A percentile compares a stretch with the other conserved stretches of the same genome.
These are phyloP conservation scores for Sandelia bainsii DNA, from an alignment of 2,797 vertebrate species.

Conservation along the genomic window DNA sequence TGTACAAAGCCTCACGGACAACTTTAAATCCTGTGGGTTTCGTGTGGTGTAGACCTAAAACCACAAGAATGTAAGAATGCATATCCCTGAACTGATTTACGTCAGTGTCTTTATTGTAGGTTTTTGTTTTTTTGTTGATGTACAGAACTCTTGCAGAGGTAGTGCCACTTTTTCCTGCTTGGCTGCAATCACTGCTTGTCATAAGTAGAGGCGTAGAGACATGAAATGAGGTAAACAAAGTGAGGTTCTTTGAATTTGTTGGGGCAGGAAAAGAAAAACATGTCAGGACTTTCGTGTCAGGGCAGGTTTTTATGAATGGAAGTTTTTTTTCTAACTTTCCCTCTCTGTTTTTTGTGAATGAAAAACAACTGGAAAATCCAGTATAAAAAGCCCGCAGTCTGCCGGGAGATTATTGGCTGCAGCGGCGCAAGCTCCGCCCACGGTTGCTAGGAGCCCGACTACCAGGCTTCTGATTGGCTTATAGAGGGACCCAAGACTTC, in stretches of 20 bases:
- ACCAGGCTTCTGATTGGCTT: constrained; percentile 75
- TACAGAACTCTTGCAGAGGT: constrained; percentile 34
- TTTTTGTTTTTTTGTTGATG: constrained; percentile 40
- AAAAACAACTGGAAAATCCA: constrained; percentile 89
- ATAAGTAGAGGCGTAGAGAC: constrained; percentile 24
- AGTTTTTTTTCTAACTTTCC: constrained; percentile 73
- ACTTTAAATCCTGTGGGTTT: constrained; percentile 51
- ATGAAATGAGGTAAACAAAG: constrained; percentile 68
- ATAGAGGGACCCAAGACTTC: constrained; percentile 77
- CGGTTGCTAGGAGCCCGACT: constrained; percentile 68
- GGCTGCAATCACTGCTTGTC: constrained; percentile 18
- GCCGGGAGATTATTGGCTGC: constrained; percentile 72
- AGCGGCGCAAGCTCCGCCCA: constrained; percentile 66
- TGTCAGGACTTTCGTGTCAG: constrained; percentile 80
- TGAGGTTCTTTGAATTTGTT: constrained; percentile 66
- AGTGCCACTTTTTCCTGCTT: constrained; percentile 19
- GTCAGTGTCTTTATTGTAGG: constrained; percentile 29
- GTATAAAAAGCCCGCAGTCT: constrained; percentile 68
- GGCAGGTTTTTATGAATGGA: constrained; percentile 90
- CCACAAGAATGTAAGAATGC: constrained; percentile 60
- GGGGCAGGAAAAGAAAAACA: constrained; percentile 77
- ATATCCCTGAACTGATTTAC: constrained; percentile 40
- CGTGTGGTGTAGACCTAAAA: constrained; percentile 46
- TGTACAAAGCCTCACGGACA: constrained; percentile 24
- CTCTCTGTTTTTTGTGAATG: constrained; percentile 87